phyloP scores from a whole-genome alignment of 2,888 invertebrate genomes.

The Phyllotreta cruciferae region DNA sequence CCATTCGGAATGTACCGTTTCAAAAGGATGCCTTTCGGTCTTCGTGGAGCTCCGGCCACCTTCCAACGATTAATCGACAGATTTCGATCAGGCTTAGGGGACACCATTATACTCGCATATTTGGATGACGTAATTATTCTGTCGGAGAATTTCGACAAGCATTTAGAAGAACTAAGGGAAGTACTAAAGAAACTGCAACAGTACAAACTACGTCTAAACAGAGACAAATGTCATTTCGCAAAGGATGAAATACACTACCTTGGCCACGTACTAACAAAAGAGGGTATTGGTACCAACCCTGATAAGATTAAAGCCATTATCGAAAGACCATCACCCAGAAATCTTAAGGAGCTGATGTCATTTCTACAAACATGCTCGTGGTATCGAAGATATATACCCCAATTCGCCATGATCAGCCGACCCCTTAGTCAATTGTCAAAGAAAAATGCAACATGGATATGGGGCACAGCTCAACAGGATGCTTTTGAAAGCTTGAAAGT shows the following conservation, averaged over 20 bases:
- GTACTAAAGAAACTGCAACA: background rate
- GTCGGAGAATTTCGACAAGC: conserved; percentile 3
- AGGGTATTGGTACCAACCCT: conserved; percentile 1
- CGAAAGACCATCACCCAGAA: background rate
- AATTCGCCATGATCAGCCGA: too few species aligned
- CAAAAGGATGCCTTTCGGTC: conserved; percentile 39
- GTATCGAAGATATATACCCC: background rate
- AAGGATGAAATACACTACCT: background rate
- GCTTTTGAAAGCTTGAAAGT: too few species aligned
- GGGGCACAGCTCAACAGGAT: too few species aligned
- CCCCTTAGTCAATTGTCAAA: too few species aligned
- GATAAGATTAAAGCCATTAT: conserved; percentile 2
- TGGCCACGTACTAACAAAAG: background rate
- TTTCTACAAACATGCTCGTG: conserved; percentile 8
- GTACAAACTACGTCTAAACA: background rate
- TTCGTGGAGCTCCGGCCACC: conserved; percentile 41
- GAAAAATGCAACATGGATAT: too few species aligned
- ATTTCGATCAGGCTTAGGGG: background rate
- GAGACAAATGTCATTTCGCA: conserved; percentile 10
- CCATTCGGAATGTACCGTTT: conserved; percentile 47
- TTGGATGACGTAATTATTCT: conserved; percentile 11
- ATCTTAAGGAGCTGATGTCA: background rate
- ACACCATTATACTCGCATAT: background rate
- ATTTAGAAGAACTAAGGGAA: background rate
- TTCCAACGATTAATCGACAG: conserved; percentile 41